Evolutionary conservation across 2,113 vertebrate genomes (phyloP).

Genomic region (Oriolus oriolus): DNA sequence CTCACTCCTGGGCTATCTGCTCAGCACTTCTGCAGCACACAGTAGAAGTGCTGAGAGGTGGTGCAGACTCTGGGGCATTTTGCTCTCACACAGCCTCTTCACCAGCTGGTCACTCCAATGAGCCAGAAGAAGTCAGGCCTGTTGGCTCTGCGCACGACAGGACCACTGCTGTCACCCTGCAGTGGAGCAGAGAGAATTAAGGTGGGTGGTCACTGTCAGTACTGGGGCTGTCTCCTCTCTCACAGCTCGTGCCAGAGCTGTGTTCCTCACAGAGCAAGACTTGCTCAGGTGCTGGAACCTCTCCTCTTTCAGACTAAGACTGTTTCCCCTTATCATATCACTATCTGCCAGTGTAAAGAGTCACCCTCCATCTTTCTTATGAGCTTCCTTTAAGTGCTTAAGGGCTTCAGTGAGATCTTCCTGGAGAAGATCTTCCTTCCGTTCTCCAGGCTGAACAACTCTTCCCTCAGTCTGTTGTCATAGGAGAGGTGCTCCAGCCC

Average conservation of each 20-base stretch:
- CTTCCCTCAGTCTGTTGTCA: not conserved
- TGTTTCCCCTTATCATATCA: not conserved
- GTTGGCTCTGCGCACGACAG: accelerated
- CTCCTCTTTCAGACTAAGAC: not conserved
- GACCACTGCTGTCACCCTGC: not conserved
- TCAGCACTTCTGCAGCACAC: not conserved
- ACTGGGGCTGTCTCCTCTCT: not conserved
- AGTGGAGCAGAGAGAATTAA: not conserved
- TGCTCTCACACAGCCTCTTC: not conserved
- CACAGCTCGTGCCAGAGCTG: not conserved
- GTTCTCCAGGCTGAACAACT: not conserved
- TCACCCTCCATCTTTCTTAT: not conserved
- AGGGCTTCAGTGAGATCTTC: not conserved
- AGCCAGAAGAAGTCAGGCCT: not conserved
- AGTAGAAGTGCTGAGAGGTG: not conserved
- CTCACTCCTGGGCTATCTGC: not conserved
- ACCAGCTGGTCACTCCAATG: not conserved
- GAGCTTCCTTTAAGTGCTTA: not conserved
- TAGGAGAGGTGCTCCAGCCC: not conserved
- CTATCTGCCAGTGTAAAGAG: not conserved
- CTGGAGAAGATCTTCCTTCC: not conserved
- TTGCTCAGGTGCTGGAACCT: not conserved
- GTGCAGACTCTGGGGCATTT: not conserved
- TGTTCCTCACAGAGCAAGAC: not conserved
- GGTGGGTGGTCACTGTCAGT: too few relatives aligned